Conservation (phyloP, 23 tunicate species). For the Trididemnum nubilum region DNA sequence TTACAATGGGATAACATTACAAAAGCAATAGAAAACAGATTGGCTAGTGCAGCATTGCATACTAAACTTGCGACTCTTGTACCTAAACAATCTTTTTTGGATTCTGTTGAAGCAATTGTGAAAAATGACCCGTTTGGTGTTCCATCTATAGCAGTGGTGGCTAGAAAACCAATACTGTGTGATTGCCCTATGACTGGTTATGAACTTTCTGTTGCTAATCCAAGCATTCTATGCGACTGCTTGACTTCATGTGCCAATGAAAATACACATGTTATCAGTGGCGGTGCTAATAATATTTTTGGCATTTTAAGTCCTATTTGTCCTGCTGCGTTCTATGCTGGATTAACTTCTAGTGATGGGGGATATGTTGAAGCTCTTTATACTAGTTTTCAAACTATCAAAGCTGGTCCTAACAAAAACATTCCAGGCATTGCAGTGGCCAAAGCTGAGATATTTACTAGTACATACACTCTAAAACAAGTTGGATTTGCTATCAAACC, state of each 20-base stretch:
- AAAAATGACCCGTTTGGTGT: neutral
- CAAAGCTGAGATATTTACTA: neutral
- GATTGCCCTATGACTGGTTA: neutral
- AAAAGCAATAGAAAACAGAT: neutral
- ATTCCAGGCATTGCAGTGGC: neutral
- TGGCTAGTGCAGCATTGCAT: neutral
- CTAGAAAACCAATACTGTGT: neutral
- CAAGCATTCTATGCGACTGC: slow-evolving; percentile 20
- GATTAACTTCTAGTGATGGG: neutral
- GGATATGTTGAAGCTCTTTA: slow-evolving; percentile 23
- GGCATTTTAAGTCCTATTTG: neutral
- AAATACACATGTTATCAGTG: neutral
- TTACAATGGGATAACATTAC: neutral
- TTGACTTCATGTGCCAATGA: neutral
- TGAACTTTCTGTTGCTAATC: neutral
- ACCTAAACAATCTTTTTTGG: neutral
- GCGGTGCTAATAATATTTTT: slow-evolving; percentile 10
- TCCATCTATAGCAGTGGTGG: neutral
- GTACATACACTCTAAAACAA: neutral
- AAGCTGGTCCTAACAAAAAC: neutral
- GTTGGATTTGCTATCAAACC: slow-evolving; percentile 2
- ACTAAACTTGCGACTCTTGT: neutral
- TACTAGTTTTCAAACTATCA: neutral
- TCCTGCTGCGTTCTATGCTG: slow-evolving; percentile 16
- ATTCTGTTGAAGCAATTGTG: neutral